Conservation (phyloP, 1,140 invertebrate species). For the Atopsyche davidsoni region DNA sequence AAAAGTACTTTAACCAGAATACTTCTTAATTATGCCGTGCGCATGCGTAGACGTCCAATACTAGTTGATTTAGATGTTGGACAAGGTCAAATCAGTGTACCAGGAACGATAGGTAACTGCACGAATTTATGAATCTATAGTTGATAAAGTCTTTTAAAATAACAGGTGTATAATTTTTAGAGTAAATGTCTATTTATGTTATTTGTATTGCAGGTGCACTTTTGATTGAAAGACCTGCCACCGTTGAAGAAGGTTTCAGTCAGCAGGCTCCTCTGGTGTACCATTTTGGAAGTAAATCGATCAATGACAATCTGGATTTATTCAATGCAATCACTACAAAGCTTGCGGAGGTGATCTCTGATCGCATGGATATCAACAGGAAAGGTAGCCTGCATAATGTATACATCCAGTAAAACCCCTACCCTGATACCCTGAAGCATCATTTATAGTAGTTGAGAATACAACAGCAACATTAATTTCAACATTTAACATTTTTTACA, state of each 20-base stretch:
- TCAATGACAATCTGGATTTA: conserved; percentile 70
- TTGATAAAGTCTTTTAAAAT: background rate
- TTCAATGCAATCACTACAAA: conserved; percentile 82
- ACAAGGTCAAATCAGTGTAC: conserved; percentile 88
- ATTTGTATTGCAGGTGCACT: conserved; percentile 59
- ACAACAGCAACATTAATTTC: too few species aligned
- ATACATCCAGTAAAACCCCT: too few species aligned
- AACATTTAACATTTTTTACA: too few species aligned
- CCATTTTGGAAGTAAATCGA: conserved; percentile 86
- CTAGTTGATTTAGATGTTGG: conserved; percentile 96
- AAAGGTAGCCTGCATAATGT: too few species aligned
- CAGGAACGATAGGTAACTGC: conserved; percentile 75
- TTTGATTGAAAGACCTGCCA: conserved; percentile 83
- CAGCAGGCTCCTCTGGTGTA: conserved; percentile 88
- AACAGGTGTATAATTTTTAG: conserved; percentile 3
- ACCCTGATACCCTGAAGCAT: too few species aligned
- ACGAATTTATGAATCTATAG: conserved; percentile 7
- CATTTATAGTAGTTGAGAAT: too few species aligned
- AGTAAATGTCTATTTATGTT: background rate
- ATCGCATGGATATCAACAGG: conserved; percentile 79
- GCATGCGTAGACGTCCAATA: conserved; percentile 78
- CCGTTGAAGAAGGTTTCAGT: conserved; percentile 88
- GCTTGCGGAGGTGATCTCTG: conserved; percentile 79
- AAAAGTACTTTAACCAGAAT: conserved; percentile 90
- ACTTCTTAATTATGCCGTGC: conserved; percentile 89